Conservation (phyloP, 2,888 invertebrate genomes). For the Crossocerus cetratus region DNA sequence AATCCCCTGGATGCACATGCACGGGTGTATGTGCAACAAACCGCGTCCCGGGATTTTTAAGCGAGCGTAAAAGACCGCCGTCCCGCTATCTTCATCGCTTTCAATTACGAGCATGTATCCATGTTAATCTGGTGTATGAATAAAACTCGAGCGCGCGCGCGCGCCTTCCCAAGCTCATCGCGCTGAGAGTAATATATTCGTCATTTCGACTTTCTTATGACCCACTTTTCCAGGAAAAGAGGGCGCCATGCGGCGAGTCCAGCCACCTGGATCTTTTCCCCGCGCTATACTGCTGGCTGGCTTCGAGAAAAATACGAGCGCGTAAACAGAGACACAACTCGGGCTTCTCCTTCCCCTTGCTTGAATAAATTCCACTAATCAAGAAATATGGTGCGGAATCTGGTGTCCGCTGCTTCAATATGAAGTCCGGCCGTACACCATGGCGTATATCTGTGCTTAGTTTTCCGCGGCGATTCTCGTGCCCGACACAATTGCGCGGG, state of each 20-base stretch:
- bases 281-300: too few relatives aligned
- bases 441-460: neutral
- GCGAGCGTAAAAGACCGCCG: neutral
- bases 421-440: neutral
- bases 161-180: neutral
- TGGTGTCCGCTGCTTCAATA: constrained; percentile 1
- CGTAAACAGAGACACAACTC: too few relatives aligned
- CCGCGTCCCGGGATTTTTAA: neutral
- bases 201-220: too few relatives aligned
- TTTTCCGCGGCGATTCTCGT: neutral
- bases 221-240: too few relatives aligned
- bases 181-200: neutral
- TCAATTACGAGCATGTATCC: neutral
- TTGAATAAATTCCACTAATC: neutral
- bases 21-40: neutral
- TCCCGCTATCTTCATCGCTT: neutral
- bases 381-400: neutral
- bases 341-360: too few relatives aligned
- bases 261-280: too few relatives aligned
- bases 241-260: too few relatives aligned
- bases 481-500: neutral
- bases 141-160: neutral
- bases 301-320: neutral
- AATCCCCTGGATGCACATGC: neutral
- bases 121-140: neutral